Evolutionary conservation across 2,888 invertebrate species (phyloP), one percentile per base, ranked within the genome.

Genomic region (Dryomyza anilis): DNA sequence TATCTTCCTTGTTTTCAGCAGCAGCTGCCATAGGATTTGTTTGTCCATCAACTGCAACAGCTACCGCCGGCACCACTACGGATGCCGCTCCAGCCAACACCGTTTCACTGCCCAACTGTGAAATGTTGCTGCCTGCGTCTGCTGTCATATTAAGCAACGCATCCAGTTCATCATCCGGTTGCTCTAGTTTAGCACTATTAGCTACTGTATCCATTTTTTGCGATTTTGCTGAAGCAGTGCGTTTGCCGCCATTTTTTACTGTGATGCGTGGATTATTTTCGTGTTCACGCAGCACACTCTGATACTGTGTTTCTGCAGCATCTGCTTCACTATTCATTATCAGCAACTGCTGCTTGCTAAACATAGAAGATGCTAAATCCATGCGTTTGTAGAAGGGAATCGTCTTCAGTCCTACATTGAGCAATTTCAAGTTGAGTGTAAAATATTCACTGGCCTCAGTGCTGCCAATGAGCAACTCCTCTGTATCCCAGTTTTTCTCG

Each of bases 301-400:
- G 77, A 67, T 81, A 83, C 8, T 64, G 65, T 16, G 72, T 70
- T 27, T 83, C 81, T 0, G 78, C 76, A 0, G 67, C 63, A 39
- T 82, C 82, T 0, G 83, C 81, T 8, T 74, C 73, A 46, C 75
- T 67, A 63, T 78, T 78, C 74, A 83, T 82, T 7, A 70, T 65
- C 0, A 67, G 53, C 1, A 83, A 69, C 64, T 82, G 77, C 30
- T 80, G 74, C 60, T 81, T 82, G 2, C 78, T 82, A 43, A 86
- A 85, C 74, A 84, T 79, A 2, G 72, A 70, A 0, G 80, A 70
- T 0, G 82, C 69, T 46, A 83, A 82, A 53, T 83, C 78, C 72
- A 85, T 72, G 14, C 83, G 83, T 62, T 84, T 82, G 70, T 84
- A 82, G 66, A 84, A 85, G 0, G 85, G 85, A 68, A 85, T 82